Conservation (phyloP, 2,888 invertebrate species). For the Dione vanillae region DNA sequence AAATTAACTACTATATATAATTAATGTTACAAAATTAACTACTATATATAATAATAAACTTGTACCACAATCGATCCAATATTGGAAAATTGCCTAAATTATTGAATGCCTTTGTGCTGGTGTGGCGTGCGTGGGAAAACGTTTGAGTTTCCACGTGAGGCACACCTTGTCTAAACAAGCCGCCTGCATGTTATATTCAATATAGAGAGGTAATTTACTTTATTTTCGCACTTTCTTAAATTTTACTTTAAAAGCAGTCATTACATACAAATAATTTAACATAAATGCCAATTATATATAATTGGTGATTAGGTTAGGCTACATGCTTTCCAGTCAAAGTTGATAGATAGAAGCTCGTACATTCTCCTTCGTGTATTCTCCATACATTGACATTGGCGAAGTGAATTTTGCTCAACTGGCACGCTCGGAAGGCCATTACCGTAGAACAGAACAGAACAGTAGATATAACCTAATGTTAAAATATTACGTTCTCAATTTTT, state of each 20-base stretch:
- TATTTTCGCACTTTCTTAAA: conserved; percentile 22
- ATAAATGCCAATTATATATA: not conserved
- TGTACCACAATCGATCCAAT: conserved; percentile 61
- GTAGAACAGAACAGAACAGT: too few relatives aligned
- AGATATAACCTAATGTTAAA: too few relatives aligned
- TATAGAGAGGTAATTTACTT: conserved; percentile 20
- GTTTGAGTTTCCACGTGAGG: conserved; percentile 67
- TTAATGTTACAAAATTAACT: not conserved
- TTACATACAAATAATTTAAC: not conserved
- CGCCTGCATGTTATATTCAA: conserved; percentile 22
- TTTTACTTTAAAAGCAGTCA: conserved; percentile 17
- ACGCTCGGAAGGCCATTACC: too few relatives aligned
- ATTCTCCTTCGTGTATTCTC: too few relatives aligned
- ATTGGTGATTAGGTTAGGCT: too few relatives aligned
- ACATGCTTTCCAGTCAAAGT: too few relatives aligned
- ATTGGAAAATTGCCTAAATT: conserved; percentile 84
- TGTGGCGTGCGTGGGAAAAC: conserved; percentile 77
- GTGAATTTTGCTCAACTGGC: too few relatives aligned
- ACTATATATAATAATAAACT: conserved; percentile 34
- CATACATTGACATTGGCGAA: too few relatives aligned
- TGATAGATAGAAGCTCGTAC: too few relatives aligned
- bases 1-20: too few relatives aligned
- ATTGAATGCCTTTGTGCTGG: conserved; percentile 73
- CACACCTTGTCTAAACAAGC: conserved; percentile 34
- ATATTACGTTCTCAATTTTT: too few relatives aligned